Evolutionary conservation across 2,888 invertebrate genomes (phyloP).

Genomic region (Plebejus melissa): DNA sequence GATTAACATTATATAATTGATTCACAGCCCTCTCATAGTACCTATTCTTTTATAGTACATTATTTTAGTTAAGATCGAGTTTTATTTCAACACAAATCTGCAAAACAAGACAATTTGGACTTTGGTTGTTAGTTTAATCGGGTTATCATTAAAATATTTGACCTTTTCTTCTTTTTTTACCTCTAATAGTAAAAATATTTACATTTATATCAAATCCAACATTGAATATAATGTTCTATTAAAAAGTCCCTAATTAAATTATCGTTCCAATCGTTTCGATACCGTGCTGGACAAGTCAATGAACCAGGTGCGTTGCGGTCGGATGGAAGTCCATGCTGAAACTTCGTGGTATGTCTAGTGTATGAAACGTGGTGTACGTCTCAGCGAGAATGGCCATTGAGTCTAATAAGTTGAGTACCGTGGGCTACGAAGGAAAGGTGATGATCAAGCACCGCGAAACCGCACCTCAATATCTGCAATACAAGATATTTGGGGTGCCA

Average conservation of each 20-base stretch:
- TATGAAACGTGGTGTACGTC: conserved; percentile 3
- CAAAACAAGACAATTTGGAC: not conserved
- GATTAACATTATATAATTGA: not conserved
- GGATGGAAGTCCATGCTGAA: conserved; percentile 32
- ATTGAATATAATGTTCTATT: not conserved
- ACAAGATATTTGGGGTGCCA: conserved; percentile 72
- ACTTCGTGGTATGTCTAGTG: conserved; percentile 27
- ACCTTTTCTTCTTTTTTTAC: not conserved
- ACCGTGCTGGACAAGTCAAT: conserved; percentile 14
- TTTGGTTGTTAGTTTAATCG: not conserved
- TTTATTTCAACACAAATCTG: not conserved
- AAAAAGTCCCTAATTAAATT: not conserved
- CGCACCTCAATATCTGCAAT: conserved; percentile 68
- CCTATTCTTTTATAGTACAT: not conserved
- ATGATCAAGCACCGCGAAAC: conserved; percentile 52
- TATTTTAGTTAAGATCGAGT: not conserved
- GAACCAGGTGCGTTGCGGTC: conserved; percentile 19
- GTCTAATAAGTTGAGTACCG: conserved; percentile 51
- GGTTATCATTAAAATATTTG: not conserved
- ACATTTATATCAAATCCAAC: not conserved
- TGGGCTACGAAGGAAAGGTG: conserved; percentile 53
- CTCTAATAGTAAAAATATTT: not conserved
- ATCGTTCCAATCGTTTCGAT: not conserved
- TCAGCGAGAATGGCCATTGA: conserved; percentile 56
- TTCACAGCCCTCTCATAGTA: not conserved